These are phyloP conservation scores for Chelonia mydas DNA, from an alignment of 2,797 vertebrate genomes.

Conservation along the genomic window DNA sequence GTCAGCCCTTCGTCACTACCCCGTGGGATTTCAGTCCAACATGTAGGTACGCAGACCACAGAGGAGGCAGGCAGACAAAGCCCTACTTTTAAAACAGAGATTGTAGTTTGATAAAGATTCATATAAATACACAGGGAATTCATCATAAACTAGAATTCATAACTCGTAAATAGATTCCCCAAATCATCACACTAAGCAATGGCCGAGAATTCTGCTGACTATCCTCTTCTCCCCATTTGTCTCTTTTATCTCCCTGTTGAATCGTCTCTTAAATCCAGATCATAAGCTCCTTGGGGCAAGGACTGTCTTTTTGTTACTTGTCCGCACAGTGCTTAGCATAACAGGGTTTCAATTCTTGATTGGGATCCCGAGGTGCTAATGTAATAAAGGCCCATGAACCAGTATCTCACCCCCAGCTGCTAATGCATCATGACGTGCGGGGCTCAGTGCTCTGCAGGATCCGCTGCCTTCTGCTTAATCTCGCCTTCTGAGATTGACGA, in stretches of 20 bases:
- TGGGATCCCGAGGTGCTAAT: background rate
- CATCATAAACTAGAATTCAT: too few species aligned
- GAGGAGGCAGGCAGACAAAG: too few species aligned
- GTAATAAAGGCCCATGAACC: background rate
- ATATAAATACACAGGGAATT: too few species aligned
- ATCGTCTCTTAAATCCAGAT: background rate
- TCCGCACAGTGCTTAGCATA: background rate
- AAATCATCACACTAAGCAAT: background rate
- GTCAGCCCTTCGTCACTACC: too few species aligned
- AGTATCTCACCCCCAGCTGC: accelerated
- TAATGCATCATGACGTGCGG: background rate
- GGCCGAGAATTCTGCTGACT: background rate
- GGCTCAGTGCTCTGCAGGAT: background rate
- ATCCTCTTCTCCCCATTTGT: background rate
- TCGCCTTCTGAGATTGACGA: background rate
- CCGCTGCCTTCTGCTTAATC: background rate
- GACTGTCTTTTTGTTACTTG: background rate
- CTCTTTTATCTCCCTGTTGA: background rate
- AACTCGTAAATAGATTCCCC: too few species aligned
- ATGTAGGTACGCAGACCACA: too few species aligned
- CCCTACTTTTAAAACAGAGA: too few species aligned
- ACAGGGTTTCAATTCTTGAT: background rate
- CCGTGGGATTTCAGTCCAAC: too few species aligned
- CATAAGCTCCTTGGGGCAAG: background rate
- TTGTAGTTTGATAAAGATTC: too few species aligned